Conservation (phyloP, 2,797 vertebrate species). For the Strix occidentalis region DNA sequence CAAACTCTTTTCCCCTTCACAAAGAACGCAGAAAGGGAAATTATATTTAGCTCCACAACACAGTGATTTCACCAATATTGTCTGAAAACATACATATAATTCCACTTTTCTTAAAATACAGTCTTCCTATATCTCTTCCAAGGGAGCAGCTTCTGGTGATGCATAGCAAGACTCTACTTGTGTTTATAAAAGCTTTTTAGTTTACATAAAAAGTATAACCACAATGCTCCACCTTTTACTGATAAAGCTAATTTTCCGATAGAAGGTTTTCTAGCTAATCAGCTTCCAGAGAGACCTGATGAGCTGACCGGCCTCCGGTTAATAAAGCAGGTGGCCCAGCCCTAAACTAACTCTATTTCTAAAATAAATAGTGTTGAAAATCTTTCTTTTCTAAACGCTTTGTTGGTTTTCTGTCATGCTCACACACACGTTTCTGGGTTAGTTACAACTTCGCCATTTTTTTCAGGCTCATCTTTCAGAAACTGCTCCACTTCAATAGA, state of each 20-base stretch:
- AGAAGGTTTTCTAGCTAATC: constrained; percentile 13
- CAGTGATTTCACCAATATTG: not conserved
- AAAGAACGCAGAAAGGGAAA: constrained; percentile 21
- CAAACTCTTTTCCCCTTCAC: constrained; percentile 15
- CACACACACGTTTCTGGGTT: constrained; percentile 80
- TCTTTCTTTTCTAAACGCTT: not conserved
- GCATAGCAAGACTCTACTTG: constrained; percentile 42
- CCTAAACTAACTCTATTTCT: constrained; percentile 71
- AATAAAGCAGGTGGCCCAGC: constrained; percentile 59
- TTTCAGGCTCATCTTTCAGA: constrained; percentile 75
- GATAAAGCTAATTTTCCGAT: constrained; percentile 56
- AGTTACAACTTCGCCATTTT: constrained; percentile 74
- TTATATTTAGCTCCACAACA: constrained; percentile 8
- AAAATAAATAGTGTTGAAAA: constrained; percentile 73
- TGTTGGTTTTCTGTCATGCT: constrained; percentile 13
- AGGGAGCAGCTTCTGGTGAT: constrained; percentile 60
- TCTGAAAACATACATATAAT: constrained; percentile 6
- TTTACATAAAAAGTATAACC: constrained; percentile 36
- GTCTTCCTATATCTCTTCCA: constrained; percentile 16
- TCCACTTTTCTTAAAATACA: constrained; percentile 35
- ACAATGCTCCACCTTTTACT: constrained; percentile 45
- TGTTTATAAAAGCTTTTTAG: constrained; percentile 59
- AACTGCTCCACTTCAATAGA: constrained; percentile 73
- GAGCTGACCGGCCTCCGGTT: constrained; percentile 45
- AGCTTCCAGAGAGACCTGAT: constrained; percentile 40